These are phyloP conservation scores for Rachycentron canadum DNA, from an alignment of 2,797 vertebrate genomes.

Conservation along the genomic window DNA sequence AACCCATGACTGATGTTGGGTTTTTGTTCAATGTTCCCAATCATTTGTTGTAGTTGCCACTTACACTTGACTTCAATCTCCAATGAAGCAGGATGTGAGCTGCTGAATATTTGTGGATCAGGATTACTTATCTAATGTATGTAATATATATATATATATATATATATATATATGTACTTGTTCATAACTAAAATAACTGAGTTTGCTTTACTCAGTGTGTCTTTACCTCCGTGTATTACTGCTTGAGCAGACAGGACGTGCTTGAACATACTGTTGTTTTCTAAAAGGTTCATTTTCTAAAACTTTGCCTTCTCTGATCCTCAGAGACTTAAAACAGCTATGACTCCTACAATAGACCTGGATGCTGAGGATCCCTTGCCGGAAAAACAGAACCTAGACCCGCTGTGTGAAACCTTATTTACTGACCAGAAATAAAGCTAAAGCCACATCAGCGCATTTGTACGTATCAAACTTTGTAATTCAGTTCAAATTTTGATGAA, in stretches of 20 bases:
- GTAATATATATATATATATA: too few relatives aligned
- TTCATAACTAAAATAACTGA: not conserved
- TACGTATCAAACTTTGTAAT: not conserved
- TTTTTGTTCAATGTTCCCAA: not conserved
- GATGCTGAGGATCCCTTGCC: conserved; percentile 33
- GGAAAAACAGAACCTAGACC: conserved; percentile 49
- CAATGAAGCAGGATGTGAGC: not conserved
- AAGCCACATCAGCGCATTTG: not conserved
- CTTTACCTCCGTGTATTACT: not conserved
- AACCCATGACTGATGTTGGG: not conserved
- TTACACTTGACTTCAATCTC: conserved; percentile 10
- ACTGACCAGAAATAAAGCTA: conserved; percentile 24
- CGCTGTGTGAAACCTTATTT: conserved; percentile 34
- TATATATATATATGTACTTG: too few relatives aligned
- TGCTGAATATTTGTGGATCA: conserved; percentile 7
- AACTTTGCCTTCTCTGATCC: conserved; percentile 25
- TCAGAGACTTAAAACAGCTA: conserved; percentile 72
- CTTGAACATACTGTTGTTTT: conserved; percentile 6
- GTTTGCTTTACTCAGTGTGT: not conserved
- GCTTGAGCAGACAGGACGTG: too few relatives aligned
- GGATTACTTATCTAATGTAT: too few relatives aligned
- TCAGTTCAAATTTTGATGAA: too few relatives aligned
- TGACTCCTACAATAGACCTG: conserved; percentile 68
- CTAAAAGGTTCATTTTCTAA: conserved; percentile 9
- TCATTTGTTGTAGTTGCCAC: conserved; percentile 3